These are phyloP conservation scores for Cyclina sinensis DNA, from an alignment of 1,140 invertebrate species.

Conservation along the genomic window DNA sequence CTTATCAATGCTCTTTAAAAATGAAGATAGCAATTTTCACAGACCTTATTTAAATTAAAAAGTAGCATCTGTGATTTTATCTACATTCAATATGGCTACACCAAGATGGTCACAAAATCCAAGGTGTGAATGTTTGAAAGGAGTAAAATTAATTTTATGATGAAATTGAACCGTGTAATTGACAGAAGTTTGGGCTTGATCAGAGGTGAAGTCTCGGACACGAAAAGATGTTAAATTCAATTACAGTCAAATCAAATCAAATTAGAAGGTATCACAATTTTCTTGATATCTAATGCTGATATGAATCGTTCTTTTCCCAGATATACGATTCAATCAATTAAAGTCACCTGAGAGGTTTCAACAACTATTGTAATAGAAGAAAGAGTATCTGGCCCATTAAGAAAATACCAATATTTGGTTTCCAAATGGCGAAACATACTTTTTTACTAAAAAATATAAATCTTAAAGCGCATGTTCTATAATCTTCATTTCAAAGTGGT, in stretches of 20 bases:
- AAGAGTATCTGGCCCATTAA: no score
- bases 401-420: no score
- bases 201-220: slow-evolving; percentile 42
- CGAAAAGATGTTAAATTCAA: slow-evolving; percentile 44
- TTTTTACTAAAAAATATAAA: no score
- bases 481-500: no score
- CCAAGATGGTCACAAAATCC: slow-evolving; percentile 21
- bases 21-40: slow-evolving; percentile 37
- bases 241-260: slow-evolving; percentile 55
- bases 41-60: slow-evolving; percentile 46
- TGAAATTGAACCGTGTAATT: slow-evolving; percentile 55
- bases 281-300: background rate
- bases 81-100: background rate
- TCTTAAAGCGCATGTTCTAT: no score
- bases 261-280: slow-evolving; percentile 39
- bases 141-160: slow-evolving; percentile 44
- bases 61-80: slow-evolving; percentile 43
- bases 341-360: background rate
- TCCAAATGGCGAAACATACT: no score
- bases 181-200: slow-evolving; percentile 27
- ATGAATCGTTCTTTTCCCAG: background rate
- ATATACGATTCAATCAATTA: slow-evolving; percentile 8
- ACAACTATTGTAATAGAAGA: background rate
- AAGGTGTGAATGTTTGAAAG: slow-evolving; percentile 32
- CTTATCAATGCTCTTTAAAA: slow-evolving; percentile 9